These are phyloP conservation scores for Palaemon carinicauda DNA, from an alignment of 1,140 invertebrate genomes.

Conservation along the genomic window DNA sequence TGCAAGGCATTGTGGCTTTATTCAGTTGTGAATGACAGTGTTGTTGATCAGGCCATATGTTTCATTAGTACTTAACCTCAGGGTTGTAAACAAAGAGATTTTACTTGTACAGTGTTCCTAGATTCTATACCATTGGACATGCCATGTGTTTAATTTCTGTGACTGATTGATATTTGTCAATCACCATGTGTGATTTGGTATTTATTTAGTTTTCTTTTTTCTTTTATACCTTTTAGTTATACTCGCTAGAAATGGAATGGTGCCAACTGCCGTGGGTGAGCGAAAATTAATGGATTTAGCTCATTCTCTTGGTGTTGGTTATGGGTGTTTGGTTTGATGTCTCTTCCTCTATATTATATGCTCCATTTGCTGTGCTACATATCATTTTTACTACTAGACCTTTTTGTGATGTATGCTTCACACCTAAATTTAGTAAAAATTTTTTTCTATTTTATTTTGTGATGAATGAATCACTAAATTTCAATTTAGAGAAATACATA, in stretches of 20 bases:
- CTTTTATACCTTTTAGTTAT: slow-evolving; percentile 71
- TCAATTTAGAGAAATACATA: too few relatives aligned
- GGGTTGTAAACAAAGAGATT: slow-evolving; percentile 48
- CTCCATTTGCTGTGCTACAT: slow-evolving; percentile 35
- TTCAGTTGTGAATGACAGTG: slow-evolving; percentile 57
- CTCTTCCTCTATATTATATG: slow-evolving; percentile 38
- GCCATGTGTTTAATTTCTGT: slow-evolving; percentile 55
- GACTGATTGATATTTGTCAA: slow-evolving; percentile 56
- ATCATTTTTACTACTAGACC: not conserved
- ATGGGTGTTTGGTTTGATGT: slow-evolving; percentile 60
- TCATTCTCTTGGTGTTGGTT: slow-evolving; percentile 65
- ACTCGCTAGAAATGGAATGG: slow-evolving; percentile 78
- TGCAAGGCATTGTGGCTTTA: slow-evolving; percentile 55
- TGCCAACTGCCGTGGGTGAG: slow-evolving; percentile 75
- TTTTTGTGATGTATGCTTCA: too few relatives aligned
- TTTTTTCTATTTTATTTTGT: too few relatives aligned
- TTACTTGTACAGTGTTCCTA: slow-evolving; percentile 55
- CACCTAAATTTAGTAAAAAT: too few relatives aligned
- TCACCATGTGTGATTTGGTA: slow-evolving; percentile 58
- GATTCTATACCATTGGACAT: slow-evolving; percentile 53
- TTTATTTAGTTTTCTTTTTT: slow-evolving; percentile 61
- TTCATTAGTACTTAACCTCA: slow-evolving; percentile 50
- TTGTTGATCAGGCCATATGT: slow-evolving; percentile 53
- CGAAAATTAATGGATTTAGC: slow-evolving; percentile 65
- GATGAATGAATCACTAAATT: too few relatives aligned